Conservation (phyloP, 2,797 vertebrate genomes). For the Gastrophryne carolinensis region DNA sequence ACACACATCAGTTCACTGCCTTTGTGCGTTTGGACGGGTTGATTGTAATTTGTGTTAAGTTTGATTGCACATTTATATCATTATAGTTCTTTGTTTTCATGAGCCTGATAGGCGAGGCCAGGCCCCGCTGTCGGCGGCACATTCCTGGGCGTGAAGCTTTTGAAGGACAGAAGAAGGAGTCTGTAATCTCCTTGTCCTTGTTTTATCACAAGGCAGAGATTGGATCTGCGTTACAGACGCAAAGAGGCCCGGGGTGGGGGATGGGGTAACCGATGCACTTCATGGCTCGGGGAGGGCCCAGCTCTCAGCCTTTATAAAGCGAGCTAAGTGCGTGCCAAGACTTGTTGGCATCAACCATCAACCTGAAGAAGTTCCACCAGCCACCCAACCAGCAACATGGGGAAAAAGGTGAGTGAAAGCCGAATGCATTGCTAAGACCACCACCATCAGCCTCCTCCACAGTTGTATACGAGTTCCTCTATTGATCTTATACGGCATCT, state of each 20-base stretch:
- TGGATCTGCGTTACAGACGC: conserved; percentile 26
- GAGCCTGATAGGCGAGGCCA: background rate
- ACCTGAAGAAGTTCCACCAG: background rate
- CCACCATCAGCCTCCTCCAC: too few species aligned
- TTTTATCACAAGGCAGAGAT: conserved; percentile 37
- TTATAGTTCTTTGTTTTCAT: background rate
- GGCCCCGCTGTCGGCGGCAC: background rate
- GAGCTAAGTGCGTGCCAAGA: conserved; percentile 16
- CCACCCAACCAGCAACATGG: conserved; percentile 29
- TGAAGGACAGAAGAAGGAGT: conserved; percentile 38
- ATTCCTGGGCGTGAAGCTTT: background rate
- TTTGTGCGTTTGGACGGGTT: too few species aligned
- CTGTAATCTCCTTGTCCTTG: conserved; percentile 34
- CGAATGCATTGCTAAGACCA: too few species aligned
- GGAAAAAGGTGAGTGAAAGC: conserved; percentile 41
- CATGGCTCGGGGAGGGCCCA: background rate
- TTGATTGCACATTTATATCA: too few species aligned
- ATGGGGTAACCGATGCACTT: background rate
- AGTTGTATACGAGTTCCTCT: too few species aligned
- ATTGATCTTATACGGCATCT: too few species aligned
- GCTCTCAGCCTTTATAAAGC: conserved; percentile 8
- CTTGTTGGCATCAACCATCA: conserved; percentile 39
- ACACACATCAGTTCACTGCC: too few species aligned
- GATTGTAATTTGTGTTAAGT: too few species aligned
- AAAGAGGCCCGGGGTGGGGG: background rate